Conservation (phyloP, 2,888 invertebrate genomes). For the Trilocha varians region DNA sequence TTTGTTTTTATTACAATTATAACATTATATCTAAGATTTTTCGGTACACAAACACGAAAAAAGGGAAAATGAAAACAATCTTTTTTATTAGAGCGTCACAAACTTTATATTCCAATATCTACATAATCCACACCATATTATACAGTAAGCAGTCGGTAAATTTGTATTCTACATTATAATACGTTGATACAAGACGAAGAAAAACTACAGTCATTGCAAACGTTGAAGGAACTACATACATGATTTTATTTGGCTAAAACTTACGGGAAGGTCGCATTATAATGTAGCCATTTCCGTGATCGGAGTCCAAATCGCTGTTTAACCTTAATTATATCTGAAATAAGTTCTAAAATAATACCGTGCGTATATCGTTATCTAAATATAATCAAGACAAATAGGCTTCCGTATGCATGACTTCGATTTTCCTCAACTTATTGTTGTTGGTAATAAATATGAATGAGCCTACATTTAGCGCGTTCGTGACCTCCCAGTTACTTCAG, state of each 20-base stretch:
- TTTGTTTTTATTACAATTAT: too few species aligned
- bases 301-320: constrained; percentile 34
- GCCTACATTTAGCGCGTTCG: neutral
- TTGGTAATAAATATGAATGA: neutral
- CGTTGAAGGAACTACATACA: constrained; percentile 21
- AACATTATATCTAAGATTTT: too few species aligned
- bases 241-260: constrained; percentile 35
- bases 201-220: constrained; percentile 6
- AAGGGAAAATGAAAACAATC: too few species aligned
- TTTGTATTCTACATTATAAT: neutral
- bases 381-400: constrained; percentile 6
- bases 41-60: too few species aligned
- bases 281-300: constrained; percentile 32
- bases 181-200: neutral
- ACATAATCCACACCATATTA: too few species aligned
- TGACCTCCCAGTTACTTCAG: too few species aligned
- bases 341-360: neutral
- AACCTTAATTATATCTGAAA: constrained; percentile 5
- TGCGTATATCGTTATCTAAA: neutral
- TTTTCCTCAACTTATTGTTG: neutral
- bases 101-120: too few species aligned
- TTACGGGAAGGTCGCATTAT: constrained; percentile 35
- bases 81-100: too few species aligned
- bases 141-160: too few species aligned
- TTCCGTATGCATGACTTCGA: constrained; percentile 5